A percentile compares a stretch with the other conserved stretches of the same genome.
Evolutionary conservation across 2,113 vertebrate species (phyloP).

Genomic region (Daubentonia madagascariensis): DNA sequence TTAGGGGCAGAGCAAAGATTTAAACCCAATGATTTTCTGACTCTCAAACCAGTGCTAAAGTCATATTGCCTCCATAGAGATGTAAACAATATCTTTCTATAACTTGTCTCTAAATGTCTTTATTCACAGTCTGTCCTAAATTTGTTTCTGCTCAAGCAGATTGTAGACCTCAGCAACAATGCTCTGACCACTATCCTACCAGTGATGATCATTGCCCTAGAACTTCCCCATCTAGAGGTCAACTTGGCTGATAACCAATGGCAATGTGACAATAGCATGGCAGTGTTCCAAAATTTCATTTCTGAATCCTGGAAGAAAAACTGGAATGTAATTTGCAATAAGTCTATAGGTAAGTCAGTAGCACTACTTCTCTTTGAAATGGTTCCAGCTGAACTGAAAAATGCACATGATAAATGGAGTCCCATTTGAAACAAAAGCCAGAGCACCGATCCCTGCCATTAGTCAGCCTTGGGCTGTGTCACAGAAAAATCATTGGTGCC

Average conservation of each 20-base stretch:
- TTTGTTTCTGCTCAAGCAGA: slow-evolving; percentile 76
- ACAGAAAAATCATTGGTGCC: background rate
- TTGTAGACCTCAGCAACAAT: slow-evolving; percentile 90
- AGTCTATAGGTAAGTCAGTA: slow-evolving; percentile 68
- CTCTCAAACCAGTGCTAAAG: background rate
- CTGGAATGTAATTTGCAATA: slow-evolving; percentile 81
- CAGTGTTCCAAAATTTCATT: slow-evolving; percentile 79
- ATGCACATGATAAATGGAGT: slow-evolving; percentile 13
- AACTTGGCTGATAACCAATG: slow-evolving; percentile 81
- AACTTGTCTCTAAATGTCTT: background rate
- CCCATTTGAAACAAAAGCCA: slow-evolving; percentile 77
- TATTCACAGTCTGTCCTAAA: background rate
- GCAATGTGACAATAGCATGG: slow-evolving; percentile 83
- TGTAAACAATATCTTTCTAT: background rate
- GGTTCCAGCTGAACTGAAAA: slow-evolving; percentile 79
- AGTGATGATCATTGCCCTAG: slow-evolving; percentile 79
- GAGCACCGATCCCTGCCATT: slow-evolving; percentile 52
- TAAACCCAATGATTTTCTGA: background rate
- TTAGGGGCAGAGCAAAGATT: background rate
- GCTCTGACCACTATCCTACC: slow-evolving; percentile 83
- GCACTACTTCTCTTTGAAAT: slow-evolving; percentile 81
- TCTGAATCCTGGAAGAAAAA: slow-evolving; percentile 77
- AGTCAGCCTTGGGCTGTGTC: slow-evolving; percentile 5
- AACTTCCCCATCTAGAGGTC: slow-evolving; percentile 81
- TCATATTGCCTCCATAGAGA: background rate